These are phyloP conservation scores for Salminus brasiliensis DNA, from an alignment of 2,113 vertebrate genomes.

Conservation along the genomic window DNA sequence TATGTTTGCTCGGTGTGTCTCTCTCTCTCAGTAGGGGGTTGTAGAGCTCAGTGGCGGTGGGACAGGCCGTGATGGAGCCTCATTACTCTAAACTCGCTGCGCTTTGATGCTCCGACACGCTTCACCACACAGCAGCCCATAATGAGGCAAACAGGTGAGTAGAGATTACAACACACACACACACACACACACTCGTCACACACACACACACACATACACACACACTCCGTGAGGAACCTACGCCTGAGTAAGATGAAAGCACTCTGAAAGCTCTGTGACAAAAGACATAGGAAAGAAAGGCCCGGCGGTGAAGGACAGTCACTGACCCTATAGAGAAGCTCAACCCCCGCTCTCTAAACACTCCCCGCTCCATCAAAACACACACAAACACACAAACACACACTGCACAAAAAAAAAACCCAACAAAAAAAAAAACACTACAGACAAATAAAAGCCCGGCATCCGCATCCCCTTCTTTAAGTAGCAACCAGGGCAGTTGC, in stretches of 20 bases:
- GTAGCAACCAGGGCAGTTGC: slow-evolving; percentile 50
- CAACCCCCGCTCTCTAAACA: background rate
- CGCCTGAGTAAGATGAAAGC: slow-evolving; percentile 27
- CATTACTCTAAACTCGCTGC: slow-evolving; percentile 55
- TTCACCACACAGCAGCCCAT: slow-evolving; percentile 53
- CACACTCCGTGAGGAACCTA: background rate
- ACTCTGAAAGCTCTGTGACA: background rate
- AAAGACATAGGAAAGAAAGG: background rate
- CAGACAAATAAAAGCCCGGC: too few relatives aligned
- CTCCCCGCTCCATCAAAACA: background rate
- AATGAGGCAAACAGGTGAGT: slow-evolving; percentile 64
- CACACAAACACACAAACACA: background rate
- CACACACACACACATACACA: background rate
- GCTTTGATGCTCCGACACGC: slow-evolving; percentile 61
- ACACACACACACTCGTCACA: background rate
- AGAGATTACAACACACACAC: slow-evolving; percentile 23
- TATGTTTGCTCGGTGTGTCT: slow-evolving; percentile 56
- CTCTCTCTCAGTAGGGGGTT: slow-evolving; percentile 55
- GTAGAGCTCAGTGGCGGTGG: slow-evolving; percentile 55
- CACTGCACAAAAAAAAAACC: background rate
- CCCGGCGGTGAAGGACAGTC: background rate
- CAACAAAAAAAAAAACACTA: background rate
- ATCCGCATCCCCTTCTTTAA: background rate
- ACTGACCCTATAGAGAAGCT: background rate
- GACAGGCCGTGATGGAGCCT: slow-evolving; percentile 61